Evolutionary conservation across 2,113 vertebrate species (phyloP), one percentile per base, ranked within the genome.

Genomic region (Ciconia stormi): DNA sequence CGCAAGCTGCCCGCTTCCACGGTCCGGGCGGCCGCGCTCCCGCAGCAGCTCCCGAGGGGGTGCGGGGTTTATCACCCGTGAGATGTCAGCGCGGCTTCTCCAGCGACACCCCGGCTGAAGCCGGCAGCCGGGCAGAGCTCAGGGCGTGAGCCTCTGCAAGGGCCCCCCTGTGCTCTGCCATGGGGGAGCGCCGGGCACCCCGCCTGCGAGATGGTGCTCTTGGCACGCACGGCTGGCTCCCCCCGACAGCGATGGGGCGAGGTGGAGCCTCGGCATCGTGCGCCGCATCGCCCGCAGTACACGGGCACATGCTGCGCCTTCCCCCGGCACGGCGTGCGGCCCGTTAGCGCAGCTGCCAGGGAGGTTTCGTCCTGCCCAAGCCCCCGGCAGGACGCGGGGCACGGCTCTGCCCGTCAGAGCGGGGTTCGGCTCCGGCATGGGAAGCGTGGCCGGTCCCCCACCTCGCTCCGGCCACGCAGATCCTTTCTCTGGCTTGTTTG

Each of bases 391-490:
- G 27, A 22, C 10, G 4, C 2, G 2, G 19, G 32, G 17, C 55
- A 52, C 2, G 4, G 71, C 72, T 42, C 62, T 58, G 50, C 83
- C 40, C 6, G 2, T 66, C 42, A 9, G 11, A 9, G 59, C 2
- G 9, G 36, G 16, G 8, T 26, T 40, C 19, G 8, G 44, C 30
- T 21, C 36, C 1, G 3, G 21, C 14, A 38, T 38, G 20, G 50
- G 40, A 40, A 3, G 15, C 17, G 1, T 1, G 7, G n/a, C 46
- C 79, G 18, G 34, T 20, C 22, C 61, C 20, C 2, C 14, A 0
- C 26, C 52, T 26, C 11, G 4, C 66, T 52, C n/a, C 0, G 0
- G 18, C 53, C 7, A 2, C 6, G 13, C 36, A 6, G 14, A 2
- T 46, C 65, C 58, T n/a, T 40, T 13, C 38, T 13, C 49, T 3